Conservation (phyloP, 53 echinoderm and acorn worm genomes). For the Crossaster papposus region DNA sequence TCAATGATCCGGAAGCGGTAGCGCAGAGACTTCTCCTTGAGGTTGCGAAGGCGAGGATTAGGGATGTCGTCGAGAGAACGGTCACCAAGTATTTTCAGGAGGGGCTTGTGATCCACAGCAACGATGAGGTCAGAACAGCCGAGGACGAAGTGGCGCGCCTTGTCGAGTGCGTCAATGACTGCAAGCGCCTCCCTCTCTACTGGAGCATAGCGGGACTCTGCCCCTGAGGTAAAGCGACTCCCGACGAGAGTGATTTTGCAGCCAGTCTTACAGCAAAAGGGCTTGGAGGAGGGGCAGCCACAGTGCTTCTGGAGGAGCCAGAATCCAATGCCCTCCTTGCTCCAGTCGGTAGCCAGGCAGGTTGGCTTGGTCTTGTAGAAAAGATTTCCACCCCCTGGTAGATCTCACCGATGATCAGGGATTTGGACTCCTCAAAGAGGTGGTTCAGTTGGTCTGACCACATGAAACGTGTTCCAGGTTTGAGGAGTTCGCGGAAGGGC, state of each 20-base stretch:
- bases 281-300: not conserved
- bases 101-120: constrained; percentile 60
- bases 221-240: not conserved
- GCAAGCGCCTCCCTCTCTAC: constrained; percentile 56
- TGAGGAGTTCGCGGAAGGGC: not conserved
- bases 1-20: constrained; percentile 43
- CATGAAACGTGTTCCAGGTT: not conserved
- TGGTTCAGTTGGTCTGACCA: no score
- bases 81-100: constrained; percentile 37
- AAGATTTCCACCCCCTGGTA: not conserved
- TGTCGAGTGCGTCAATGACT: constrained; percentile 53
- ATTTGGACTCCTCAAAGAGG: no score
- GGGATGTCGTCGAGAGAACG: constrained; percentile 59
- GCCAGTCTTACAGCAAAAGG: constrained; percentile 7
- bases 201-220: constrained; percentile 23
- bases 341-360: not conserved
- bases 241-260: not conserved
- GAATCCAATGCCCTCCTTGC: constrained; percentile 15
- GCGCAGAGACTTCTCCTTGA: constrained; percentile 67
- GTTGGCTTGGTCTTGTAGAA: not conserved
- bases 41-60: constrained; percentile 68
- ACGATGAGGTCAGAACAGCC: constrained; percentile 50
- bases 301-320: not conserved
- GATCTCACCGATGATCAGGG: no score
- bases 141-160: constrained; percentile 59